Evolutionary conservation across 2,888 invertebrate species (phyloP), one percentile per base, ranked within the genome.

Genomic region (Luperina nickerlii): DNA sequence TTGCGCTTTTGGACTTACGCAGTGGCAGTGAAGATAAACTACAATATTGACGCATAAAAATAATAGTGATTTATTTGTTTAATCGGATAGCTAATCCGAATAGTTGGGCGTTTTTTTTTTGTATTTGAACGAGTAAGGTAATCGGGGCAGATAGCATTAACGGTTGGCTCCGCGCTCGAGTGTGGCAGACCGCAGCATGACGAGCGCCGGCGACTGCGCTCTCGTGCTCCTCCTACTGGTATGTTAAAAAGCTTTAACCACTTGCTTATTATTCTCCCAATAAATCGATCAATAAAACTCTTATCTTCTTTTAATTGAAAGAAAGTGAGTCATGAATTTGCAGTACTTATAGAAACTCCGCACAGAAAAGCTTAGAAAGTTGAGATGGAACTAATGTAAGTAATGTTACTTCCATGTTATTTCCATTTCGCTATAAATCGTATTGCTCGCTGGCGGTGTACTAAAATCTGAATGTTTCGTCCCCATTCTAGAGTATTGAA

Each of bases 121-220:
- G 90, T 93, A 93, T 92, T 92, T 92, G 91, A 91, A 91, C 92
- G 92, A 93, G 95, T 94, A 95, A 94, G 94, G 95, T 96, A 96
- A 97, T 96, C 96, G 97, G 97, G 96, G 96, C 97, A 96, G 95
- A 96, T 95, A 97, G 94, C 92, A 93, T 96, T 96, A 97, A 97
- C 97, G 97, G 97, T 97, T 95, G 96, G 95, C 92, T 95, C 96
- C 94, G 96, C 96, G 96, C 95, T 97, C 95, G 94, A 96, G 95
- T 97, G 96, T 96, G 96, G 96, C 95, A 94, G 96, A 95, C 95
- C 95, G 95, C 96, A 96, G 95, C 97, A 97, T 97, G 97, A 97
- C 97, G 97, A 94, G 95, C 95, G 95, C 95, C 93, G 91, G 91
- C 91, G 91, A 93, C 93, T 94, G 95, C 94, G 95, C 95, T 94